These are phyloP conservation scores for Xestia rhomboidea DNA, from an alignment of 2,888 invertebrate species.

Conservation along the genomic window DNA sequence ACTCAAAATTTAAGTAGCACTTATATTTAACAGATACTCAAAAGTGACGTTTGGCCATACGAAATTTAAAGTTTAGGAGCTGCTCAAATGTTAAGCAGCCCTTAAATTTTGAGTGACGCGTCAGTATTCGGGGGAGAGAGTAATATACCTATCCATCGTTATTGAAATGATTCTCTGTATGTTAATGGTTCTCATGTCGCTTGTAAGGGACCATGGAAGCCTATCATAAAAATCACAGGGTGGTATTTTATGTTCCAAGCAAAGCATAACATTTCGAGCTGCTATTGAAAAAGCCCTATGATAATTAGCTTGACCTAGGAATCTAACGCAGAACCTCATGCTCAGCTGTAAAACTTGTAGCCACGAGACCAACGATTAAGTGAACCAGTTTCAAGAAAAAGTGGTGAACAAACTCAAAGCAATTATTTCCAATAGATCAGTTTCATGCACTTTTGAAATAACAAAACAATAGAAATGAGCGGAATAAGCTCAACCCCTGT, in stretches of 20 bases:
- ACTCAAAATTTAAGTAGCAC: too few species aligned
- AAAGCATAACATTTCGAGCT: neutral
- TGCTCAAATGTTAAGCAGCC: too few species aligned
- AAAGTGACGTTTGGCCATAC: too few species aligned
- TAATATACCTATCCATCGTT: neutral
- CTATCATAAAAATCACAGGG: neutral
- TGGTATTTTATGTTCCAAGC: neutral
- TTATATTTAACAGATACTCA: too few species aligned
- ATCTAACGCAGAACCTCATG: neutral
- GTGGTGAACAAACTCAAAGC: neutral
- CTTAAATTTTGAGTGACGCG: too few species aligned
- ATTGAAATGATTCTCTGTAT: neutral
- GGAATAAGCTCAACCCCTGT: too few species aligned
- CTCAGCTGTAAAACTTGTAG: neutral
- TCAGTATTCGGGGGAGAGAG: too few species aligned
- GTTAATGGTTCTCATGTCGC: too few species aligned
- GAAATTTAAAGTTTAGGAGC: too few species aligned
- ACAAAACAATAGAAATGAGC: neutral
- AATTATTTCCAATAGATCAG: too few species aligned
- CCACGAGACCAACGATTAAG: neutral
- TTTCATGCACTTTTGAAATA: neutral
- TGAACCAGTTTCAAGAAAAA: neutral
- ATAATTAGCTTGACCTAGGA: neutral
- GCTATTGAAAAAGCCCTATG: neutral
- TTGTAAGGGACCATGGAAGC: neutral